These are phyloP conservation scores for Mormyrus hasselquistii DNA, from an alignment of 2,797 vertebrate species.

Conservation along the genomic window DNA sequence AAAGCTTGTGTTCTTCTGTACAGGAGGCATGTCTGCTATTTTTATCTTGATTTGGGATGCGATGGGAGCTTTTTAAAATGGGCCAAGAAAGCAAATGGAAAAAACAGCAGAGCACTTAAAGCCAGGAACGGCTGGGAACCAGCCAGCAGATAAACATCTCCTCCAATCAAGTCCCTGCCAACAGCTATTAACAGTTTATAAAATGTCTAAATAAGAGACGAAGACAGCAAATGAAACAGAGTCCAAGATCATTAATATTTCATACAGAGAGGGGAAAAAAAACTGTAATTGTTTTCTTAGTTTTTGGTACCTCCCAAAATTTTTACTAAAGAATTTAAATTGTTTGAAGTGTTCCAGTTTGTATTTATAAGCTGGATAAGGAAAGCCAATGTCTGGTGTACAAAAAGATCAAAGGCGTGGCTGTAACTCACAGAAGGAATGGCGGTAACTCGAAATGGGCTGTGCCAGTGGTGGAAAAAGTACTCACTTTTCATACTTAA, in stretches of 20 bases:
- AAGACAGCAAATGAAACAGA: neutral
- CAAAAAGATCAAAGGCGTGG: constrained; percentile 48
- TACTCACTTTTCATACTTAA: neutral
- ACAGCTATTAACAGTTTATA: neutral
- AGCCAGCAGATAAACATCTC: neutral
- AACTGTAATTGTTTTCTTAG: neutral
- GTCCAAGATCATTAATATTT: neutral
- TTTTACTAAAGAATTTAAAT: neutral
- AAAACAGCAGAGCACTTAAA: neutral
- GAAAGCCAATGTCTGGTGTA: neutral
- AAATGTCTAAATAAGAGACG: neutral
- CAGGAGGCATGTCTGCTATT: neutral
- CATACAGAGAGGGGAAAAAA: neutral
- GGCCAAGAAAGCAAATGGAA: neutral
- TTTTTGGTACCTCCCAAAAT: neutral
- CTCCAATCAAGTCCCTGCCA: neutral
- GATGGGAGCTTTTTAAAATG: neutral
- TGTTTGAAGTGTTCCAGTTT: neutral
- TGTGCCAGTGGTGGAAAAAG: neutral
- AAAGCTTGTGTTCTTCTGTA: neutral
- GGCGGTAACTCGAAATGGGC: neutral
- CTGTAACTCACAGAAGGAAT: neutral
- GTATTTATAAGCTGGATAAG: neutral
- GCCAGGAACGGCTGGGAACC: neutral
- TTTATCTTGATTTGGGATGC: neutral